A percentile compares a stretch with the other conserved stretches of the same genome.
phyloP scores from a whole-genome alignment of 1,140 invertebrate species.

The Ericerus pela region DNA sequence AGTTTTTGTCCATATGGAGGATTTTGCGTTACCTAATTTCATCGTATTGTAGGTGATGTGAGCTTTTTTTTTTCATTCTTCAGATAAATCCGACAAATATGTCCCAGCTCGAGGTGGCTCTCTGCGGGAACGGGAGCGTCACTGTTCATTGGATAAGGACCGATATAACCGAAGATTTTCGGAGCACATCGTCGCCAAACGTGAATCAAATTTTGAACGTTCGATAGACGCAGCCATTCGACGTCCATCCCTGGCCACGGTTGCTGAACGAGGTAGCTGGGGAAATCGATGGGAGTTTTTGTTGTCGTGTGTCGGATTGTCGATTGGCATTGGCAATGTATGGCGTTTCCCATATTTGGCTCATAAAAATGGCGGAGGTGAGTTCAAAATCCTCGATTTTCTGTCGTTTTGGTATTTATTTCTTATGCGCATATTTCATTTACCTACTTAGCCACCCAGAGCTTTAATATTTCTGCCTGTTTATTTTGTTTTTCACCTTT shows the following conservation, averaged over 20 bases:
- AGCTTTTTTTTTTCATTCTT: too few relatives aligned
- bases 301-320: conserved; percentile 62
- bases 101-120: conserved; percentile 13
- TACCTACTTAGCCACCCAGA: too few relatives aligned
- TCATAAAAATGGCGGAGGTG: conserved; percentile 67
- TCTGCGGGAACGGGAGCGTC: conserved; percentile 15
- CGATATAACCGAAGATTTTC: conserved; percentile 21
- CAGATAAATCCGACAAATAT: too few relatives aligned
- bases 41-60: too few relatives aligned
- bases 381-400: too few relatives aligned
- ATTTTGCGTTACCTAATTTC: too few relatives aligned
- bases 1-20: too few relatives aligned
- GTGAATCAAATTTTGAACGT: conserved; percentile 21
- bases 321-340: conserved; percentile 73
- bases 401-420: too few relatives aligned
- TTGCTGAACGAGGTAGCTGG: conserved; percentile 47
- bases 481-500: too few relatives aligned
- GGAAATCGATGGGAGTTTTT: conserved; percentile 54
- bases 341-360: conserved; percentile 77
- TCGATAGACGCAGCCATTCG: conserved; percentile 27
- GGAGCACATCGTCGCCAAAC: conserved; percentile 23
- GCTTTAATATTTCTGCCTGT: too few relatives aligned
- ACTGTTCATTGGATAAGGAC: conserved; percentile 8
- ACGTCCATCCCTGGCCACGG: conserved; percentile 25
- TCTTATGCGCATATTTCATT: too few relatives aligned